A percentile compares a stretch with the other conserved stretches of the same genome.
Evolutionary conservation across 2,113 vertebrate genomes (phyloP).

Genomic region (Halichoeres trimaculatus): DNA sequence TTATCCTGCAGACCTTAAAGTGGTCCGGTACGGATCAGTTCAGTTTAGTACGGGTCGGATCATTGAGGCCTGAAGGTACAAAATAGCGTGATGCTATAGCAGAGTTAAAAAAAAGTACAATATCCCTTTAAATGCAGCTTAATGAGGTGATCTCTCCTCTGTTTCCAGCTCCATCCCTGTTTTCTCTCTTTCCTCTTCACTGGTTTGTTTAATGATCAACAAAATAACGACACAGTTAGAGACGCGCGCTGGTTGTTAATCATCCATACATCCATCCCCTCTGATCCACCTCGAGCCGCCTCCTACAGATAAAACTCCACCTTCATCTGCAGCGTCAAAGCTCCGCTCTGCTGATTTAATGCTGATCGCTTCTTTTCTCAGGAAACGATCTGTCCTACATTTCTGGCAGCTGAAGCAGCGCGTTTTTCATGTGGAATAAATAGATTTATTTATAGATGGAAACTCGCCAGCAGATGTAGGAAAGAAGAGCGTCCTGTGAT

Average conservation of each 20-base stretch:
- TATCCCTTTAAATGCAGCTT: too few relatives aligned
- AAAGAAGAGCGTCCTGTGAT: neutral
- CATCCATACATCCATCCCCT: neutral
- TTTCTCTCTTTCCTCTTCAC: too few relatives aligned
- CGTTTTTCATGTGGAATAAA: conserved; percentile 46
- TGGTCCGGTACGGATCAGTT: too few relatives aligned
- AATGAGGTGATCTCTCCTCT: too few relatives aligned
- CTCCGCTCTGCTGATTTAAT: conserved; percentile 29
- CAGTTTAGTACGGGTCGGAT: too few relatives aligned
- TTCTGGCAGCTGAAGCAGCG: conserved; percentile 24
- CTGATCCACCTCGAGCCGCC: neutral
- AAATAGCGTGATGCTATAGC: too few relatives aligned
- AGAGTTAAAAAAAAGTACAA: too few relatives aligned
- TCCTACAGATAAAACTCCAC: neutral
- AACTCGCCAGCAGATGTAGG: conserved; percentile 1
- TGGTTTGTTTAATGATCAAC: conserved; percentile 11
- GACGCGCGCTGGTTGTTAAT: neutral
- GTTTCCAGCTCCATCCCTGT: too few relatives aligned
- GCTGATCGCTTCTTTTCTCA: conserved; percentile 26
- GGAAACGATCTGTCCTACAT: conserved; percentile 66
- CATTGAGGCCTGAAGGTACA: too few relatives aligned
- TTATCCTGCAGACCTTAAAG: too few relatives aligned
- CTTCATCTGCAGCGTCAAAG: conserved; percentile 26
- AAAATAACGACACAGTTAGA: conserved; percentile 21
- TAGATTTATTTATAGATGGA: conserved; percentile 60